Evolutionary conservation across 2,113 vertebrate genomes (phyloP).

Genomic region (Pristiophorus japonicus): DNA sequence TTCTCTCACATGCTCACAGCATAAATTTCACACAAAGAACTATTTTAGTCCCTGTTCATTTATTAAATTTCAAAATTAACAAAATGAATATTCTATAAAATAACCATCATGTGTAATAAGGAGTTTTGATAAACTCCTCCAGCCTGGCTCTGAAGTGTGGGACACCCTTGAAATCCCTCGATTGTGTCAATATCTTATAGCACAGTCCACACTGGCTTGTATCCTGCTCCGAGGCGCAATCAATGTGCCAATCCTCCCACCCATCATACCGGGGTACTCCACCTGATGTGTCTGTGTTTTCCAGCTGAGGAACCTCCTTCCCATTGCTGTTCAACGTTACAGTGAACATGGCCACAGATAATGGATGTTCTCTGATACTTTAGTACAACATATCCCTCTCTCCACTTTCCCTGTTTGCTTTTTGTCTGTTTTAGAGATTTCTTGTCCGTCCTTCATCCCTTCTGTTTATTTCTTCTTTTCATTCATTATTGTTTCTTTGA

Average conservation of each 20-base stretch:
- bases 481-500: background rate
- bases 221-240: too few relatives aligned
- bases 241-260: background rate
- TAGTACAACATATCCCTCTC: background rate
- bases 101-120: background rate
- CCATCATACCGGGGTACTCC: background rate
- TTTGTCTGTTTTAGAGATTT: background rate
- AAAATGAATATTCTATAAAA: background rate
- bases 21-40: background rate
- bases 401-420: background rate
- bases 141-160: background rate
- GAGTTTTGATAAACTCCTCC: background rate
- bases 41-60: background rate
- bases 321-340: background rate
- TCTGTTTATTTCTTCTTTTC: background rate
- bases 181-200: background rate
- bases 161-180: background rate
- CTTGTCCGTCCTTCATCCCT: background rate
- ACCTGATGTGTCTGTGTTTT: background rate
- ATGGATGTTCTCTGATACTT: too few relatives aligned
- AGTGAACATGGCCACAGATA: background rate
- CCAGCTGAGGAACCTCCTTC: background rate
- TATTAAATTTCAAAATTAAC: background rate
- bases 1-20: background rate
- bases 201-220: background rate